Evolutionary conservation across 2,797 vertebrate genomes (phyloP).

Genomic region (Myripristis murdjan): DNA sequence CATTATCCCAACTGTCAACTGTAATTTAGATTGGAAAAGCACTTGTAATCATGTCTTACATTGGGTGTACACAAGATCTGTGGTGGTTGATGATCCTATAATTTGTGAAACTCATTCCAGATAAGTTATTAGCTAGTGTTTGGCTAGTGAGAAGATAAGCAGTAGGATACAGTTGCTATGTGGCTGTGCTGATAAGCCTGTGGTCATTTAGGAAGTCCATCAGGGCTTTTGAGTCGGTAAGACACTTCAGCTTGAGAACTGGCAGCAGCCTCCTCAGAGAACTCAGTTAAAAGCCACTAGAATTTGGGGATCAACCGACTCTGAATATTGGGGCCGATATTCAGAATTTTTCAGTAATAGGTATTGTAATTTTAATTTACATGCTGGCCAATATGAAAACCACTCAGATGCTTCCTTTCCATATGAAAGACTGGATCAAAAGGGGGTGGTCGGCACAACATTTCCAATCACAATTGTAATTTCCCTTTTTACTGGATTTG

Average conservation of each 20-base stretch:
- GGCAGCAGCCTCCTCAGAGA: neutral
- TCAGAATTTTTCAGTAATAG: no score
- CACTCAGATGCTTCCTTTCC: no score
- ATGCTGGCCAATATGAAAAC: no score
- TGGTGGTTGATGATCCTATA: conserved; percentile 16
- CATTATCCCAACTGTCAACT: conserved; percentile 16
- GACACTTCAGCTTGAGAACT: conserved; percentile 6
- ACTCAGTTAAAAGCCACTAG: conserved; percentile 18
- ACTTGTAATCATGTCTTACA: conserved; percentile 25
- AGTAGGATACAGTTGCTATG: conserved; percentile 7
- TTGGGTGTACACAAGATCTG: neutral
- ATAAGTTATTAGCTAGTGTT: neutral
- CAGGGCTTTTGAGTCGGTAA: neutral
- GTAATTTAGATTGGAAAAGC: conserved; percentile 29
- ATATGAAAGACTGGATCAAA: no score
- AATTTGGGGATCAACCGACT: no score
- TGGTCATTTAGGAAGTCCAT: conserved; percentile 23
- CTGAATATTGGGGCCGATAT: no score
- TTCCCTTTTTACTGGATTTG: no score
- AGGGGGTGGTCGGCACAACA: no score
- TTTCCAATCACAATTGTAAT: no score
- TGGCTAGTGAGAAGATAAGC: neutral
- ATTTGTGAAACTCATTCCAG: conserved; percentile 20
- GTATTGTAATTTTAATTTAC: no score
- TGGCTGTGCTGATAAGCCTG: conserved; percentile 17